Conservation (phyloP, 2,888 invertebrate genomes). For the Oligia fasciuncula region DNA sequence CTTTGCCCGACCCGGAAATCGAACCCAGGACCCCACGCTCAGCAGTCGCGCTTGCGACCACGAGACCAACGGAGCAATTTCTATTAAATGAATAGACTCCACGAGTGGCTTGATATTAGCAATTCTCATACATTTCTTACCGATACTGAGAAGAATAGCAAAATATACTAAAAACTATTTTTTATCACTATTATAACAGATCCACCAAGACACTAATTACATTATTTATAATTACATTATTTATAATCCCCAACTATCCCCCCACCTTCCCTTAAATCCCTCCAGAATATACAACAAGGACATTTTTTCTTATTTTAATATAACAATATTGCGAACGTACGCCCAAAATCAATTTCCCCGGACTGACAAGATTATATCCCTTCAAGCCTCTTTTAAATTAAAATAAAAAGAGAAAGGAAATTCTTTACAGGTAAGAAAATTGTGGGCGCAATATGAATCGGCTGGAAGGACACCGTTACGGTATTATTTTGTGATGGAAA, state of each 20-base stretch:
- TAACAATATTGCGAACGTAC: slow-evolving; percentile 54
- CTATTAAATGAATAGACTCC: background rate
- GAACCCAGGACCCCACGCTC: too few species aligned
- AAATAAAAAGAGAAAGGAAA: slow-evolving; percentile 61
- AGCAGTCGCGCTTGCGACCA: too few species aligned
- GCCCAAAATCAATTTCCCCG: slow-evolving; percentile 65
- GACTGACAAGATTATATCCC: slow-evolving; percentile 58
- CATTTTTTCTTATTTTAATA: slow-evolving; percentile 54
- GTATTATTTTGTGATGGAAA: slow-evolving; percentile 46
- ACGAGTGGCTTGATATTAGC: background rate
- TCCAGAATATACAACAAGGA: slow-evolving; percentile 28
- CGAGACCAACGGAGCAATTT: too few species aligned
- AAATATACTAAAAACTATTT: background rate
- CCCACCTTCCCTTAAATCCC: slow-evolving; percentile 5
- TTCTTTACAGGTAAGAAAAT: slow-evolving; percentile 51
- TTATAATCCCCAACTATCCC: slow-evolving; percentile 44
- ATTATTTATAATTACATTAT: slow-evolving; percentile 26
- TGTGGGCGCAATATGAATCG: slow-evolving; percentile 47
- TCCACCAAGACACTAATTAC: background rate
- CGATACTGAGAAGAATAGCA: background rate
- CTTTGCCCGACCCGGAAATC: too few species aligned
- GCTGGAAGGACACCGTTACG: slow-evolving; percentile 33
- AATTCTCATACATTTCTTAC: background rate
- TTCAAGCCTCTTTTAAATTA: slow-evolving; percentile 65
- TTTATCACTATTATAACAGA: background rate